A percentile compares a stretch with the other conserved stretches of the same genome.
Conservation (phyloP, 2,797 vertebrate genomes). For the Momotus momota region DNA sequence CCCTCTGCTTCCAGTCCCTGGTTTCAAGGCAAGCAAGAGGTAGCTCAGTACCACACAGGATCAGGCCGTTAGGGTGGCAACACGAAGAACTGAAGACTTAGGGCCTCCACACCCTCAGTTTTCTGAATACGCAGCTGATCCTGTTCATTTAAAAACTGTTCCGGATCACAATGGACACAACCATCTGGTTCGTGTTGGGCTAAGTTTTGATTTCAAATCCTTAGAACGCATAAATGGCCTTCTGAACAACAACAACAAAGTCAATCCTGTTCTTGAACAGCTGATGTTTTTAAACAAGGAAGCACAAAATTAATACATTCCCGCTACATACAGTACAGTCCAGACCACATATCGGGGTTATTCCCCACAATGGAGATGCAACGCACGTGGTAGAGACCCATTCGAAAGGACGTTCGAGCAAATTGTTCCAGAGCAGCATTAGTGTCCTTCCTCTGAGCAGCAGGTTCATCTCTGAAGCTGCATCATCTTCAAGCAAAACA, state of each 20-base stretch:
- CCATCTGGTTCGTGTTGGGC: background rate
- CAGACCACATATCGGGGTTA: constrained; percentile 44
- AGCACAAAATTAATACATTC: constrained; percentile 78
- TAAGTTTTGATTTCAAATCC: background rate
- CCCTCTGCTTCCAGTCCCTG: background rate
- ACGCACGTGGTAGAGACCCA: constrained; percentile 28
- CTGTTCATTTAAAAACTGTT: background rate
- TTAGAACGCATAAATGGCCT: constrained; percentile 75
- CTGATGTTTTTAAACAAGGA: constrained; percentile 75
- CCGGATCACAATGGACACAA: constrained; percentile 2
- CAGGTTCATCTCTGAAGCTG: constrained; percentile 31
- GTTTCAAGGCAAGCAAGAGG: background rate
- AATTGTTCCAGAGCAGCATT: constrained; percentile 46
- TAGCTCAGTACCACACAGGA: background rate
- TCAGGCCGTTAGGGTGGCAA: background rate
- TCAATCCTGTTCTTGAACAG: constrained; percentile 63
- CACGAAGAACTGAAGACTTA: background rate
- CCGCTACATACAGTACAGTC: constrained; percentile 35
- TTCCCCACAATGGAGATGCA: constrained; percentile 17
- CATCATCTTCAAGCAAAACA: background rate
- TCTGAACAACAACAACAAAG: constrained; percentile 71
- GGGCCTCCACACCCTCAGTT: background rate
- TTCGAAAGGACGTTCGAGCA: too few relatives aligned
- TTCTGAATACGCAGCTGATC: constrained; percentile 3
- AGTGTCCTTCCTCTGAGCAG: constrained; percentile 42